Evolutionary conservation across 2,797 vertebrate genomes (phyloP), one percentile per base, ranked within the genome.

Genomic region (Sebastes steindachneri): DNA sequence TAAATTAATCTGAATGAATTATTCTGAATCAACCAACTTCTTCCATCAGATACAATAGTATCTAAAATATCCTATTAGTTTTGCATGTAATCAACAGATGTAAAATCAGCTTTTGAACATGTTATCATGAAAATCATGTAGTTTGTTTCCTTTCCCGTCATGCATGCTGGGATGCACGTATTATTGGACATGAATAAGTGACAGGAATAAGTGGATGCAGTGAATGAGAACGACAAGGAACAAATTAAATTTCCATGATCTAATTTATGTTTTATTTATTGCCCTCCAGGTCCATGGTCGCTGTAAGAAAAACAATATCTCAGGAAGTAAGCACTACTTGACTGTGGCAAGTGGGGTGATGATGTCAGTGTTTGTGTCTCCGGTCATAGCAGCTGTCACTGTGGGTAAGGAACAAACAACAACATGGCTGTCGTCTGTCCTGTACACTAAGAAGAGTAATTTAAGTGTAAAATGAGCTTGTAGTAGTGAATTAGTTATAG

Each of bases 281-380:
- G 4, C 45, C 62, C 37, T 87, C 31, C 83, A 97, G 97, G 97
- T 97, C 72, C 95, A 97, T 86, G 96, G 96, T 84, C 97, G 96
- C 88, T 97, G 97, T 89, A 96, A 96, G 93, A 97, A 96, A 92
- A 97, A 97, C 94, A 97, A 95, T 92, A 96, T 97, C 84, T 97
- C 96, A 72, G 95, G 96, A 94, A 97, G 96, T 94, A 97, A 97
- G 91, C 97, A 97, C 93, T 97, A 97, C 92, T 94, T 97, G 89
- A 97, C 96, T 70, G 96, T 98, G 91, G 96, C 95, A 57, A 97
- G 97, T 68, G 97, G 97, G 0, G 94, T 97, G 80, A 96, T 97
- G 91, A 97, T 97, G 91, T 97, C 97, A 26, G 95, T 97, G 83
- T 96, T 97, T 79, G 96, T 98, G 80, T 97, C 97, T 62, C 97